A percentile compares a stretch with the other conserved stretches of the same genome.
Evolutionary conservation across 1,140 invertebrate genomes (phyloP).

Genomic region (Cydia splendana): DNA sequence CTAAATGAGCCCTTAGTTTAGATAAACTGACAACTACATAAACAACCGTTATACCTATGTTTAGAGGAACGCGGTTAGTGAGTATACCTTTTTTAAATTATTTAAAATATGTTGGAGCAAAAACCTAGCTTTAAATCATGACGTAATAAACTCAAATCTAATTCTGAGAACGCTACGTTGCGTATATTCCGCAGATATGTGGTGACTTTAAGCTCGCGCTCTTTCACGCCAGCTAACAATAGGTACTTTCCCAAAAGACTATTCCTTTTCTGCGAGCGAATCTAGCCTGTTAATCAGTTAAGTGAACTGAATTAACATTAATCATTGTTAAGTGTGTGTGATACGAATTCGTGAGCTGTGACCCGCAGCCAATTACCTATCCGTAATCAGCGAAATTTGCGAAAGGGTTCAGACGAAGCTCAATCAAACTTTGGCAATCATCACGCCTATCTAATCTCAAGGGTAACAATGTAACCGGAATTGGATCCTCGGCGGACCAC

Average conservation of each 20-base stretch:
- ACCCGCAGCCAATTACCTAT: slow-evolving; percentile 49
- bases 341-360: slow-evolving; percentile 38
- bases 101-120: too few species aligned
- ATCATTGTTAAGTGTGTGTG: slow-evolving; percentile 27
- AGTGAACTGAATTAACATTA: slow-evolving; percentile 28
- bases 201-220: neutral
- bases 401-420: slow-evolving; percentile 62
- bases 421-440: slow-evolving; percentile 76
- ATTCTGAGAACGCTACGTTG: neutral
- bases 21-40: too few species aligned
- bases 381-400: slow-evolving; percentile 61
- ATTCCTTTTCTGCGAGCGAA: neutral
- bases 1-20: too few species aligned
- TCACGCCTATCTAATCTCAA: slow-evolving; percentile 68
- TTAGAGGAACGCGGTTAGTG: too few species aligned
- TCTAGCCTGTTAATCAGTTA: slow-evolving; percentile 11
- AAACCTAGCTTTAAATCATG: too few species aligned
- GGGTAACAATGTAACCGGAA: slow-evolving; percentile 65
- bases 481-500: slow-evolving; percentile 53
- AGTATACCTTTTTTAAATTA: too few species aligned
- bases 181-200: neutral
- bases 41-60: too few species aligned
- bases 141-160: too few species aligned
- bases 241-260: neutral
- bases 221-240: neutral